Evolutionary conservation across 2,113 vertebrate genomes (phyloP).

Genomic region (Cyprinodon brontotheroides): DNA sequence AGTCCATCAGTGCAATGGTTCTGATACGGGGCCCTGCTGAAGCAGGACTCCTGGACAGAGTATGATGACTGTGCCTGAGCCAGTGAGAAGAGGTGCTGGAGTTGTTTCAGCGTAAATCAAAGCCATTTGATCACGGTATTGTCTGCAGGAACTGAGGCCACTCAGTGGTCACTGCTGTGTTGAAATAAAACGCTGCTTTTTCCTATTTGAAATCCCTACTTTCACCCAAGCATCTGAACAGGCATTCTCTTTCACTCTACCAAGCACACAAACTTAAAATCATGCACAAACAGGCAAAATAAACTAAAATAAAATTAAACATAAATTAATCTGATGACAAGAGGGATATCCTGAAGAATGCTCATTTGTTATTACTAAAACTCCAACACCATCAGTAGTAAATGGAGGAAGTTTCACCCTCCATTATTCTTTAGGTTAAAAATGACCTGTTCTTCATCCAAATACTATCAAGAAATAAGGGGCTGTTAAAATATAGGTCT

Average conservation of each 20-base stretch:
- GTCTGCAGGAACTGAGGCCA: conserved; percentile 32
- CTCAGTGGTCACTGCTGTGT: conserved; percentile 10
- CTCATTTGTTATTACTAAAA: neutral
- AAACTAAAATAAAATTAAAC: conserved; percentile 6
- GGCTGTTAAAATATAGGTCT: neutral
- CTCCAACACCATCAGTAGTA: neutral
- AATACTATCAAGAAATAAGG: neutral
- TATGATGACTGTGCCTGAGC: conserved; percentile 62
- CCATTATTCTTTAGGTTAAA: neutral
- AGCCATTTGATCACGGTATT: conserved; percentile 44
- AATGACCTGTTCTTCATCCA: neutral
- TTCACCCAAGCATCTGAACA: conserved; percentile 23
- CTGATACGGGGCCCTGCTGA: conserved; percentile 50
- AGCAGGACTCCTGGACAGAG: conserved; percentile 60
- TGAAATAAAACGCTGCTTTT: conserved; percentile 27
- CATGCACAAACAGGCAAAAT: neutral
- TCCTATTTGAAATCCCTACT: conserved; percentile 18
- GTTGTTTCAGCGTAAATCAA: conserved; percentile 61
- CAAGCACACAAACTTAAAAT: conserved; percentile 47
- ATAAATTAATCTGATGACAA: conserved; percentile 20
- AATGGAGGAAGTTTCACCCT: neutral
- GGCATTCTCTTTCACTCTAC: conserved; percentile 1
- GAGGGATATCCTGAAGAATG: conserved; percentile 28
- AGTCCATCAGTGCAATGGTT: conserved; percentile 68
- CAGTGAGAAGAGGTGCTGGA: conserved; percentile 68